Percentiles rank a stretch among this genome's conserved stretches.
Conservation (phyloP, 2,113 vertebrate species). For the Callospermophilus lateralis region DNA sequence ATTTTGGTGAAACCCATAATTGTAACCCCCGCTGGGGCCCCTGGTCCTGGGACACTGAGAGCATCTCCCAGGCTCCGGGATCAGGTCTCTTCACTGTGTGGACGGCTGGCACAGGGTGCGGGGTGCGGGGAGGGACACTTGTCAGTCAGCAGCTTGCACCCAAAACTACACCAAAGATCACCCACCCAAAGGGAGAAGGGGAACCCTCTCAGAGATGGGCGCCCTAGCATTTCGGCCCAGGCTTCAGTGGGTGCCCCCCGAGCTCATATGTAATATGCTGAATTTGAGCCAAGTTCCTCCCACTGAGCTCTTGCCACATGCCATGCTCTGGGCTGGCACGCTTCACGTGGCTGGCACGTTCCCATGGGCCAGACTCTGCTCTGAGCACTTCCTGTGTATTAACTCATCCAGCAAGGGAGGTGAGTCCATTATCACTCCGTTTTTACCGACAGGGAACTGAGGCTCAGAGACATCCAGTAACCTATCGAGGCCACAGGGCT, state of each 20-base stretch:
- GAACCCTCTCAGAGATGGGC: neutral
- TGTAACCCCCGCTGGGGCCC: neutral
- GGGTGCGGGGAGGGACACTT: neutral
- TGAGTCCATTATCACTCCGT: neutral
- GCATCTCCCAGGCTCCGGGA: slow-evolving; percentile 11
- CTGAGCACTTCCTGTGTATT: neutral
- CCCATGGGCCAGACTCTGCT: neutral
- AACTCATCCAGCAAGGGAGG: neutral
- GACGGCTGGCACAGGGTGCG: slow-evolving; percentile 33
- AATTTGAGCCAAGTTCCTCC: slow-evolving; percentile 12
- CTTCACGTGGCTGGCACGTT: no score
- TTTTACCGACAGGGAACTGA: neutral
- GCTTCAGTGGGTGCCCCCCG: neutral
- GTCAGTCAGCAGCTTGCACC: neutral
- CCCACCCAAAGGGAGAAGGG: neutral
- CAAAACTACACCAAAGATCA: fast-evolving
- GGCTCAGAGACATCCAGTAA: neutral
- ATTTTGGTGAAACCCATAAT: slow-evolving; percentile 67
- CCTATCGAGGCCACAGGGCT: neutral
- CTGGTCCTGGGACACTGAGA: slow-evolving; percentile 45
- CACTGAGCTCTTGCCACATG: neutral
- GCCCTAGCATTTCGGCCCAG: neutral
- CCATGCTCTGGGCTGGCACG: neutral
- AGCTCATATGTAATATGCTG: neutral
- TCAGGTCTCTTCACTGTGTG: slow-evolving; percentile 1